Base-by-base conservation (phyloP, 1,140 invertebrate genomes). In the Ostrea edulis region DNA sequence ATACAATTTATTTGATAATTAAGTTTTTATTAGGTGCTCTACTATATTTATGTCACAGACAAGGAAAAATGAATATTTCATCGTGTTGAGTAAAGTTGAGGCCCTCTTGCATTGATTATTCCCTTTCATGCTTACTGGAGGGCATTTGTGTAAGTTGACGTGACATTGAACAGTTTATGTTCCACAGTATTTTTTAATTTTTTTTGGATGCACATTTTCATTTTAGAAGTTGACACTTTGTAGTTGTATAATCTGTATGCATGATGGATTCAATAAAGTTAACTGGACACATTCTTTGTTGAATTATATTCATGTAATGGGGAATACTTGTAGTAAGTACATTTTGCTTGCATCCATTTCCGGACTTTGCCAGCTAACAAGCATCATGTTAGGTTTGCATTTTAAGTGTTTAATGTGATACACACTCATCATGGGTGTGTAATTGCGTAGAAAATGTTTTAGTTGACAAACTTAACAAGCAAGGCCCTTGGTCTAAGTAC, bases 381-480 rank as follows among this genome's bases (percentile, higher is more conserved):
- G 68, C 68, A 25, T 14, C 68, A 25, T 35, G 2, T 9, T 11
- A 14, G 68, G 68, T 14, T 77, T 25, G 29, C 14, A 25, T 77
- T 35, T 71, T 29, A 77, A 77, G 68, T 77, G 68, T 35, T 22
- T 77, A 77, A 35, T 77, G 29, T 77, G 68, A 25, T 77, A 35
- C 68, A 77, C 68, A 77, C 68, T 77, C 35, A 77, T 11, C 68
- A 11, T 22, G 68, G 68, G 68, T 29, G 68, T 77, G 68, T 77
- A 77, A 77, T 77, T 77, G 68, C 68, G 68, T 77, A 35, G 68
- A 77, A 77, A 77, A 77, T 77, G 68, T 62, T 62, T 17, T 77
- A 77, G 25, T 77, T 4, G 68, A 77, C 68, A 77, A 77, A 77
- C 68, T 77, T 20, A 44, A 71, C 65, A 71, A 77, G 68, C 8